A percentile compares a stretch with the other conserved stretches of the same genome.
Conservation (phyloP, 2,888 invertebrate genomes). For the Andrena marginata region DNA sequence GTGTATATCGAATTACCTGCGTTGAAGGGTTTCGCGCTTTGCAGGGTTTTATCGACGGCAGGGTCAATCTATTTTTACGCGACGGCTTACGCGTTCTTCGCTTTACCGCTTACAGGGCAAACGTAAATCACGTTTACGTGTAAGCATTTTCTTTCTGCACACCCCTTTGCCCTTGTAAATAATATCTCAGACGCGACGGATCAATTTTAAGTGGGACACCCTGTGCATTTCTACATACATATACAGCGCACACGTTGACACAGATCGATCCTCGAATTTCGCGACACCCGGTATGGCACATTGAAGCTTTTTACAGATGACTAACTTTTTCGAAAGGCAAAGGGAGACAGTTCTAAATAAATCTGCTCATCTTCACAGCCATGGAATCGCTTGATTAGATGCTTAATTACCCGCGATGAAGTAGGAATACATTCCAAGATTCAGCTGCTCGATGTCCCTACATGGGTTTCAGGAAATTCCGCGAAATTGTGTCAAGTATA, state of each 20-base stretch:
- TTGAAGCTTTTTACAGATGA: too few species aligned
- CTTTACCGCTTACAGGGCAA: conserved; percentile 22
- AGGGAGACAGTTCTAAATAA: too few species aligned
- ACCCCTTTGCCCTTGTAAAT: background rate
- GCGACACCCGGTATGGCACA: too few species aligned
- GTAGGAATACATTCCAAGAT: background rate
- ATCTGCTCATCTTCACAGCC: too few species aligned
- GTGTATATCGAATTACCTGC: conserved; percentile 67
- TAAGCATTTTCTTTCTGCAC: conserved; percentile 28
- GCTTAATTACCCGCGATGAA: background rate
- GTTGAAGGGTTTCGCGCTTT: conserved; percentile 69
- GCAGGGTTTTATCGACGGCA: conserved; percentile 65
- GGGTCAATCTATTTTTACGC: conserved; percentile 66
- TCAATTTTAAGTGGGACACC: too few species aligned
- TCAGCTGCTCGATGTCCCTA: too few species aligned
- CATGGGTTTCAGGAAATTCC: background rate
- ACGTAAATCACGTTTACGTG: conserved; percentile 34
- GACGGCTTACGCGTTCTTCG: conserved; percentile 38
- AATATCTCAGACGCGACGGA: too few species aligned
- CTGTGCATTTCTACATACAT: background rate
- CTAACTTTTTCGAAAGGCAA: too few species aligned
- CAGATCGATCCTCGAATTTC: too few species aligned
- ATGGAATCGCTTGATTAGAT: too few species aligned
- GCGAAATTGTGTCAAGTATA: background rate
- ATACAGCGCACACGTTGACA: too few species aligned